Evolutionary conservation across 2,888 invertebrate genomes (phyloP), one percentile per base, ranked within the genome.

Genomic region (Caenorhabditis sp.): DNA sequence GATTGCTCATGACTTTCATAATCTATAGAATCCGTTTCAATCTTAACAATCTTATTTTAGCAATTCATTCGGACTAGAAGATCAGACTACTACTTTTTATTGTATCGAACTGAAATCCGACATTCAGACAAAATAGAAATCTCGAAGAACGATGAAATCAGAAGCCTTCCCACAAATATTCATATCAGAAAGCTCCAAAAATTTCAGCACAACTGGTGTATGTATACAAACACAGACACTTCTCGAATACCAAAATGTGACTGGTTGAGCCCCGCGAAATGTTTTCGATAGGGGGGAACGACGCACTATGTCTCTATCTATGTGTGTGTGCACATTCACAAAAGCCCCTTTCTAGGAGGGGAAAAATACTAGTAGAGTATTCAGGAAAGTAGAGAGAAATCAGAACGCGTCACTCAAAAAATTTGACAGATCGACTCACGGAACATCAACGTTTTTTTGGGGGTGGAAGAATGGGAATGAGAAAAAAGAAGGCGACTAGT

Each of bases 401-500:
- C 74, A 74, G 74, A 74, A 74, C 74, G 74, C 74, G 74, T 64
- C 74, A 74, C 74, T 74, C 74, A 74, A 54, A 64, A n/a, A 49
- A 64, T 74, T 74, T 74, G 74, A 74, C 74, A 74, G 74, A 74
- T 74, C 74, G 74, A 63, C 74, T 74, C 63, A 74, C 63, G 74
- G 64, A 74, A 74, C 74, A 74, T 64, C 64, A 64, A 64, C 56
- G 64, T 74, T 38, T 54, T 44, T 58, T 66, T 54, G 4, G 24
- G 28, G 5, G 68, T 31, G 12, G 51, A 35, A 35, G 47, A 64
- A 64, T 47, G 64, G 12, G 49, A 51, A 51, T 66, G 66, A 47
- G 51, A 64, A 38, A 44, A 47, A 47, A 44, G 24, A 51, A 19
- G 22, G 12, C 14, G 16, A 51, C 22, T 63, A 63, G 44, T 66